Evolutionary conservation across 2,113 vertebrate species (phyloP).

Genomic region (Tringa solitaria): DNA sequence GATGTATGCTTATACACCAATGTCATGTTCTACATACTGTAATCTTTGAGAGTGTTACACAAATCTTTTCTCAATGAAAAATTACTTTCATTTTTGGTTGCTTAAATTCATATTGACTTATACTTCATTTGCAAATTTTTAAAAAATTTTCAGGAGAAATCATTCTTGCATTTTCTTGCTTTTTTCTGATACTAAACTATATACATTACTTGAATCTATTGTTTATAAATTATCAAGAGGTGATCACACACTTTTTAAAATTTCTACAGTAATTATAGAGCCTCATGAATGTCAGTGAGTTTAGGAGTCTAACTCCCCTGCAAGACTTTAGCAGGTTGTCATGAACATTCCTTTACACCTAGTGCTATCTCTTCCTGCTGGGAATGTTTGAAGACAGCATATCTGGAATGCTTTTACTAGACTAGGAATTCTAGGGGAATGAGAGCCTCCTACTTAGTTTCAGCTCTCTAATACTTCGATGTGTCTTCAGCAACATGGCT

Average conservation of each 20-base stretch:
- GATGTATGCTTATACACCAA: neutral
- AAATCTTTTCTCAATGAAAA: neutral
- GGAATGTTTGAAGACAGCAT: neutral
- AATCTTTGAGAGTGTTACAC: neutral
- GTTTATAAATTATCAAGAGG: neutral
- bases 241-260: neutral
- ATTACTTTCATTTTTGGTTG: neutral
- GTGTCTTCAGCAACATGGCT: neutral
- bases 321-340: neutral
- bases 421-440: neutral
- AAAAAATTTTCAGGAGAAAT: neutral
- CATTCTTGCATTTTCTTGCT: neutral
- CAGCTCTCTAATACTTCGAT: neutral
- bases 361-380: neutral
- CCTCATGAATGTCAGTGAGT: neutral
- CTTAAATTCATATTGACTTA: neutral
- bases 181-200: neutral
- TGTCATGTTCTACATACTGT: neutral
- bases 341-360: neutral
- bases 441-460: neutral
- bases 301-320: neutral
- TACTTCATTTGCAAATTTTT: neutral
- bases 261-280: neutral
- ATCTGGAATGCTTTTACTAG: slow-evolving; percentile 13
- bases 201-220: neutral